phyloP scores from a whole-genome alignment of 2,888 invertebrate species.

The Griposia aprilina region DNA sequence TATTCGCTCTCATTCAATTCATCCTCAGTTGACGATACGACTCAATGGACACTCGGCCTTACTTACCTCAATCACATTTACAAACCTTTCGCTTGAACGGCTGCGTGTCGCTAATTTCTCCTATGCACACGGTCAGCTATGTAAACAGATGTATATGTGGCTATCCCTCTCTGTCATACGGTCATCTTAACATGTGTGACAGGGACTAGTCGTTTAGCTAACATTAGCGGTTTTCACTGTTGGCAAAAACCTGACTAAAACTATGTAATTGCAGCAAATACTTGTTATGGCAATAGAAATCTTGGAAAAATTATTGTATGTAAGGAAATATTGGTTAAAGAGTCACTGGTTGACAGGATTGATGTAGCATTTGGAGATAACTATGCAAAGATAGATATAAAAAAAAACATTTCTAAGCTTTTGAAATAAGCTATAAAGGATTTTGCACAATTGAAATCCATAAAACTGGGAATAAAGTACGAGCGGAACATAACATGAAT shows the following conservation, averaged over 20 bases:
- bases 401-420: background rate
- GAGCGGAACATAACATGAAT: conserved; percentile 30
- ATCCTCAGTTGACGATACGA: conserved; percentile 49
- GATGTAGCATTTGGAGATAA: conserved; percentile 12
- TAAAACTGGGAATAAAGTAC: conserved; percentile 36
- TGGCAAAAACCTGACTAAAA: conserved; percentile 60
- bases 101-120: conserved; percentile 70
- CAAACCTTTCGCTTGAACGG: conserved; percentile 70
- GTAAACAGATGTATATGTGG: conserved; percentile 60
- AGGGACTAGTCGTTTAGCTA: conserved; percentile 43
- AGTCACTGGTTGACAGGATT: background rate
- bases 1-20: conserved; percentile 36
- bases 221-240: conserved; percentile 61
- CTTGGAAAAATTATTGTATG: conserved; percentile 28
- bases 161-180: conserved; percentile 58
- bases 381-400: background rate
- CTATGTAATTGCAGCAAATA: conserved; percentile 63
- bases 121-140: conserved; percentile 63
- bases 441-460: conserved; percentile 31
- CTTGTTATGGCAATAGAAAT: conserved; percentile 61
- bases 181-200: conserved; percentile 47
- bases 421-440: conserved; percentile 4
- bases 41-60: conserved; percentile 55
- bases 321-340: conserved; percentile 32
- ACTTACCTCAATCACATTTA: conserved; percentile 60